These are phyloP conservation scores for Zootermopsis nevadensis DNA, from an alignment of 2,888 invertebrate species.

Conservation along the genomic window DNA sequence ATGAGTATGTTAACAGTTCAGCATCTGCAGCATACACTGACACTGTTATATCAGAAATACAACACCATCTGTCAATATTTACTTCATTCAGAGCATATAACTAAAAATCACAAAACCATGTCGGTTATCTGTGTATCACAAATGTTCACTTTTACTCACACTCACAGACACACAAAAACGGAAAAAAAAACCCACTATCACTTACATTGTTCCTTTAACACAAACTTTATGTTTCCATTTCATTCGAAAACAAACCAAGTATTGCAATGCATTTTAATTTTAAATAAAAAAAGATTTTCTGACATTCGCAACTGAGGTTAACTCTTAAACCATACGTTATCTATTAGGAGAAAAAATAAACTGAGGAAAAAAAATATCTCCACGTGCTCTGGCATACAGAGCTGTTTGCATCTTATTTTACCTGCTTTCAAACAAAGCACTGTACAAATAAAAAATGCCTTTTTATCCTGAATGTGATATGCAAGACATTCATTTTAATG, in stretches of 20 bases:
- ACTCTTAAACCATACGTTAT: neutral
- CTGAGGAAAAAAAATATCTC: neutral
- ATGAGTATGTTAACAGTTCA: neutral
- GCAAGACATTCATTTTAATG: conserved; percentile 11
- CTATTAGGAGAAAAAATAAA: neutral
- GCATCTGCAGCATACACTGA: neutral
- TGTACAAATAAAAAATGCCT: neutral
- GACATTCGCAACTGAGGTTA: neutral
- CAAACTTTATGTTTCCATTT: neutral
- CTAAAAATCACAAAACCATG: neutral
- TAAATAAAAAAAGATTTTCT: neutral
- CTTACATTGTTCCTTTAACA: neutral
- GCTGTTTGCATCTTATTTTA: neutral
- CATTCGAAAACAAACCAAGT: neutral
- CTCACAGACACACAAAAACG: neutral
- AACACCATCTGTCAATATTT: neutral
- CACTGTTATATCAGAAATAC: neutral
- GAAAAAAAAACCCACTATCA: neutral
- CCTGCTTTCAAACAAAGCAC: neutral
- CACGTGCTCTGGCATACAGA: neutral
- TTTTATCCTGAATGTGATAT: neutral
- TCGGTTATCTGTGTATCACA: neutral
- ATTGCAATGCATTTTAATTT: neutral
- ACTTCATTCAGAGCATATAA: neutral
- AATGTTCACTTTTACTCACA: conserved; percentile 5